Evolutionary conservation across 92 coral and sea anemone species (phyloP).

Genomic region (Heliopora coerulea): DNA sequence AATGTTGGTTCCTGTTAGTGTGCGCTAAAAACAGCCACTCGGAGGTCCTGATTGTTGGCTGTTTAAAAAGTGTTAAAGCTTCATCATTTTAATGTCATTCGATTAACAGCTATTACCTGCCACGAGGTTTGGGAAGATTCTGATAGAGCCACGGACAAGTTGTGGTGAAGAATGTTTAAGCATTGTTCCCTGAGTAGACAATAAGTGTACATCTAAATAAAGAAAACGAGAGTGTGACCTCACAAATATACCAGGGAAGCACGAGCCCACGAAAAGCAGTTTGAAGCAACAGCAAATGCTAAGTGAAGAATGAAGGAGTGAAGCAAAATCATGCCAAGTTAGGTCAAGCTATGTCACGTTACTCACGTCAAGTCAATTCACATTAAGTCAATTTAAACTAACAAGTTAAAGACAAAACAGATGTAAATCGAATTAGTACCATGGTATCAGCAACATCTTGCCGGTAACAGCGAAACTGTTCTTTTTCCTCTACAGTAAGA

Average conservation of each 20-base stretch:
- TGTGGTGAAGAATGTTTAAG: slow-evolving; percentile 67
- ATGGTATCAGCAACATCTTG: slow-evolving; percentile 99
- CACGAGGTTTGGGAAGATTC: slow-evolving; percentile 63
- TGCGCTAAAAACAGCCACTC: no score
- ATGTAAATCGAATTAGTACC: slow-evolving; percentile 46
- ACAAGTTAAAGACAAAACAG: neutral
- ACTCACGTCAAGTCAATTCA: neutral
- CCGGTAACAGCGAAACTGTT: slow-evolving; percentile 92
- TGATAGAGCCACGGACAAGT: slow-evolving; percentile 67
- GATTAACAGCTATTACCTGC: slow-evolving; percentile 59
- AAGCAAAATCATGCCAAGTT: no score
- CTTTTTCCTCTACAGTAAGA: slow-evolving; percentile 75
- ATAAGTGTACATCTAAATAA: slow-evolving; percentile 81
- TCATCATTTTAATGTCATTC: neutral
- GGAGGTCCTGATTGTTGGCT: no score
- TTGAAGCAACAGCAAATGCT: no score
- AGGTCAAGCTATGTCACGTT: no score
- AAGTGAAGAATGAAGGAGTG: no score
- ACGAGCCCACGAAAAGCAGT: neutral
- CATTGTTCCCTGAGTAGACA: slow-evolving; percentile 82
- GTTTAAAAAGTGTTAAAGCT: no score
- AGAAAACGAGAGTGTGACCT: neutral
- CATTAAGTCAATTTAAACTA: neutral
- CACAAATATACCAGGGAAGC: neutral
- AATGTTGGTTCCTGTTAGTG: no score